Base-by-base conservation (phyloP, 2,888 invertebrate genomes). In the Gibbula magus region DNA sequence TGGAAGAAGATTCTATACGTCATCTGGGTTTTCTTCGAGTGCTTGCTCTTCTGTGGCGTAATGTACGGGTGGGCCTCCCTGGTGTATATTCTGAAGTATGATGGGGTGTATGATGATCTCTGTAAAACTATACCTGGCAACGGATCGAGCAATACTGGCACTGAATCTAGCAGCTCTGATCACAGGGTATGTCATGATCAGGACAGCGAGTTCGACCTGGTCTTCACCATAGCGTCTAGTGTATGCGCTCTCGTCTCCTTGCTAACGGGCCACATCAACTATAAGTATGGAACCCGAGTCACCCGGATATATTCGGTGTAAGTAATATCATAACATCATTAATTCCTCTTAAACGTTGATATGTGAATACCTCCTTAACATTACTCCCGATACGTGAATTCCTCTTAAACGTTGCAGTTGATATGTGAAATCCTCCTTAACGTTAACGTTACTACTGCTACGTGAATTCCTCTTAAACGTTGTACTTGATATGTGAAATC, bases 11-110 rank as follows among this genome's bases (percentile, higher is more conserved):
- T 70, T 16, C 35, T 70, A 32, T 70, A 35, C 39, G 32, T 70
- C 0, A 20, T 10, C 10, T 70, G 70, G 70, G 39, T 39, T 16
- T 18, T 70, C 35, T 39, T 70, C 70, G 70, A 70, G 35, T 70
- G 70, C 8, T 20, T 70, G 18, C n/a, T 70, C 18, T 70, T 70
- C 35, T 70, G 70, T 13, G 70, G 70, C 1, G 70, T 70, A 8
- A 70, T 70, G 70, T 70, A 35, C 35, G 70, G 70, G 2, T 70
- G 70, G 70, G 70, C 70, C 35, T 70, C 70, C 10, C n/a, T 70
- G 39, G 70, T 70, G 18, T 70, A 70, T 20, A 20, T 70, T 35
- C 39, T 70, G 5, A 70, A 70, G 35, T 39, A 70, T 32, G 70
- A 70, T 2, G 70, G 32, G 0, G 20, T 70, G 16, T 70, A 70